phyloP scores from a whole-genome alignment of 2,888 invertebrate genomes.

The Cataglyphis livida region DNA sequence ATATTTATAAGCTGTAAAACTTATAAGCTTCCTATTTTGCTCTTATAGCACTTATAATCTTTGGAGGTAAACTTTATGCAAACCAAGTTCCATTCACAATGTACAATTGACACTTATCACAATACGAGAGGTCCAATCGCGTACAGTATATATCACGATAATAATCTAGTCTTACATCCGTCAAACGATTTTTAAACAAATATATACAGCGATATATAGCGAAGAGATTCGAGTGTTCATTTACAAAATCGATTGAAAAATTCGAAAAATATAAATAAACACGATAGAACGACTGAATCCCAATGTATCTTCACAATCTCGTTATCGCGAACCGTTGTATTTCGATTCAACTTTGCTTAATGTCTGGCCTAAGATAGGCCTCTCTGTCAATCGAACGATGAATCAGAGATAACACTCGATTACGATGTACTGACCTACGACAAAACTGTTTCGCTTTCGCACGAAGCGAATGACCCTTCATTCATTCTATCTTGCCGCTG shows the following conservation, averaged over 20 bases:
- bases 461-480: slow-evolving; percentile 55
- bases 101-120: slow-evolving; percentile 50
- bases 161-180: neutral
- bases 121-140: neutral
- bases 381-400: slow-evolving; percentile 1
- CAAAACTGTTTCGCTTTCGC: slow-evolving; percentile 61
- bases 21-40: slow-evolving; percentile 27
- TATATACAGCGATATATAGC: neutral
- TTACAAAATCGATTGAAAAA: neutral
- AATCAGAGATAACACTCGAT: slow-evolving; percentile 19
- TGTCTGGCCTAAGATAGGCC: neutral
- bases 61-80: neutral
- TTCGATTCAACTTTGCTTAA: neutral
- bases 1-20: slow-evolving; percentile 11
- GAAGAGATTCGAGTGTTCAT: neutral
- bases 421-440: slow-evolving; percentile 68
- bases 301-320: neutral
- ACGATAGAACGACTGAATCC: neutral
- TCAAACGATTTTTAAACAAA: neutral
- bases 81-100: slow-evolving; percentile 33
- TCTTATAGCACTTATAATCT: slow-evolving; percentile 22
- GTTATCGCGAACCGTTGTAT: neutral
- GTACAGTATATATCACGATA: slow-evolving; percentile 5
- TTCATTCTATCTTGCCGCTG: slow-evolving; percentile 56
- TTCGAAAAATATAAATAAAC: neutral